phyloP scores from a whole-genome alignment of 1,140 invertebrate species.

The Drosophila pallidifrons region DNA sequence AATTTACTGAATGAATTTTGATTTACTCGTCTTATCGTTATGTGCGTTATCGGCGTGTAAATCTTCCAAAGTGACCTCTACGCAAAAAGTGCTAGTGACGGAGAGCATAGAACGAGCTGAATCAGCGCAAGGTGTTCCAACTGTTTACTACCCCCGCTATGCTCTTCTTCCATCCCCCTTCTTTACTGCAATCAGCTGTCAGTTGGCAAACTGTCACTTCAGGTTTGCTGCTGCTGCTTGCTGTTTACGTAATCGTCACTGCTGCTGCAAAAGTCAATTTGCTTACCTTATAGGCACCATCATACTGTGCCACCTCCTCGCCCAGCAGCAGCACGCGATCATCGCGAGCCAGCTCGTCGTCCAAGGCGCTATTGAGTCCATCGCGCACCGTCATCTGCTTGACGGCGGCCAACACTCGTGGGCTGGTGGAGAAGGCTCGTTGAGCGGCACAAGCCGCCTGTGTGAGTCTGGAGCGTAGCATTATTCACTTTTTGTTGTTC shows the following conservation, averaged over 20 bases:
- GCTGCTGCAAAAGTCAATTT: constrained; percentile 35
- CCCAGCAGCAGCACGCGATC: constrained; percentile 97
- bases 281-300: constrained; percentile 98
- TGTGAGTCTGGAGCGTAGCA: constrained; percentile 65
- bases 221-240: constrained; percentile 1
- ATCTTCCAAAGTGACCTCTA: constrained; percentile 54
- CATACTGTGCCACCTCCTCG: constrained; percentile 99
- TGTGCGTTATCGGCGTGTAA: constrained; percentile 16
- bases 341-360: constrained; percentile 98
- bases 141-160: constrained; percentile 8
- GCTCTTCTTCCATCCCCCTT: neutral
- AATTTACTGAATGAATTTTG: neutral
- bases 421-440: constrained; percentile 87
- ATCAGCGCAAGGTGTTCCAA: constrained; percentile 52
- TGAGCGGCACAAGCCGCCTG: constrained; percentile 72
- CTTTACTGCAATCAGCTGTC: constrained; percentile 21
- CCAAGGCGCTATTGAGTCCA: constrained; percentile 97
- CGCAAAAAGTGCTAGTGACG: constrained; percentile 28
- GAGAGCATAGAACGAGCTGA: constrained; percentile 23
- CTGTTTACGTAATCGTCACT: constrained; percentile 82
- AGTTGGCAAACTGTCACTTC: constrained; percentile 56
- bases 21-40: neutral
- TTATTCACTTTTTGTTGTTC: constrained; percentile 46
- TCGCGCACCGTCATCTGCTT: constrained; percentile 97
- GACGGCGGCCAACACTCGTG: constrained; percentile 86